Evolutionary conservation across 2,113 vertebrate genomes (phyloP), one percentile per base, ranked within the genome.

Genomic region (Chelonoidis abingdonii): DNA sequence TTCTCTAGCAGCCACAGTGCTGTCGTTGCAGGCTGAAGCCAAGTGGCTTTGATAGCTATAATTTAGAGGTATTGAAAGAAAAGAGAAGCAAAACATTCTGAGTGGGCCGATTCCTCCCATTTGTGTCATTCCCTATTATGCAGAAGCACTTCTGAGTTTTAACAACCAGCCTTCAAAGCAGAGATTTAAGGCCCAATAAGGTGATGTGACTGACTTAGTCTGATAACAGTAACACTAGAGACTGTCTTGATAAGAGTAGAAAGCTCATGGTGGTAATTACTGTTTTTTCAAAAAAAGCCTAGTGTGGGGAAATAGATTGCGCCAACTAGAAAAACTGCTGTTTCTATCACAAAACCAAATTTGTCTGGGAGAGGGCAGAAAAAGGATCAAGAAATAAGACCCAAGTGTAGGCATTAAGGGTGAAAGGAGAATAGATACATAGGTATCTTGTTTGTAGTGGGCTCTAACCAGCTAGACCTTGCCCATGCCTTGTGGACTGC

Each of bases 141-240:
- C 81, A 93, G 84, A 93, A 95, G 24, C 78, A 81, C 38, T 94
- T 88, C 38, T 90, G 83, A 93, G 92, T 97, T 95, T 97, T 96
- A 92, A 96, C 76, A 88, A 91, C 84, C 62, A 93, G 59, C 80
- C 81, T 89, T 80, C 93, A 80, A 97, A 93, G 62, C 38, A 83
- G 90, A 94, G 79, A 92, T 92, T 90, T 92, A 97, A 97, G 65
- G 75, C 53, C 54, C 53, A 84, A 92, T 94, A 94, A 80, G 44
- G 86, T 25, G 87, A 79, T 31, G 2, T 1, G 31, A 94, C 76
- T 54, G 76, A 96, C 91, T 93, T 95, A 88, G 84, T 97, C 53
- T 90, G 69, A 62, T 50, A 35, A 78, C 90, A 88, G 93, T 92
- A 96, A 87, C 16, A 72, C 57, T 89, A 89, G 75, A 86, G 65